Conservation (phyloP, 2,888 invertebrate genomes). For the Plagodis pulveraria region DNA sequence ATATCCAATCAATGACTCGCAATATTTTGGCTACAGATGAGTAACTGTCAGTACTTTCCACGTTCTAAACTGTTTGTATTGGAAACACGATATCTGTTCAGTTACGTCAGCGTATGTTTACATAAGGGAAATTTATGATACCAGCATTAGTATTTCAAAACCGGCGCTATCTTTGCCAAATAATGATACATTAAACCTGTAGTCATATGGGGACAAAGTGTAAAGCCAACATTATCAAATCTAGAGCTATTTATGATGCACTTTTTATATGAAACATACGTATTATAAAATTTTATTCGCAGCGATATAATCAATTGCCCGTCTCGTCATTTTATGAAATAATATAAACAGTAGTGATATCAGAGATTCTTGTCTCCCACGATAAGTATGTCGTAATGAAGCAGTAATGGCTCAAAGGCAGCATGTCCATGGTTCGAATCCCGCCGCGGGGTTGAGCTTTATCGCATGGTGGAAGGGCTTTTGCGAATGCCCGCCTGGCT, state of each 20-base stretch:
- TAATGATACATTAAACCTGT: conserved; percentile 8
- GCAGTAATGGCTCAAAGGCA: too few species aligned
- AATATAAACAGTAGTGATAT: too few species aligned
- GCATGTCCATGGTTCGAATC: too few species aligned
- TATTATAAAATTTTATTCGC: too few species aligned
- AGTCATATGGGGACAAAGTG: conserved; percentile 8
- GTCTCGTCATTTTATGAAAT: too few species aligned
- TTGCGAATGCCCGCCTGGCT: too few species aligned
- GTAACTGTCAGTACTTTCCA: background rate
- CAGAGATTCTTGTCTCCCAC: too few species aligned
- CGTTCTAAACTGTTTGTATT: conserved; percentile 1
- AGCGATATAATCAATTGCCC: too few species aligned
- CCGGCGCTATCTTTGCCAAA: conserved; percentile 15
- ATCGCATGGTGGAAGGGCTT: too few species aligned
- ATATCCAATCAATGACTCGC: background rate
- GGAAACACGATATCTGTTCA: conserved; percentile 5
- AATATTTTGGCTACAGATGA: background rate
- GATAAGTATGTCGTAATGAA: too few species aligned
- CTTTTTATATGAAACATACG: too few species aligned
- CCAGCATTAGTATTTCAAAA: conserved; percentile 14
- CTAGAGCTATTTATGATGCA: conserved; percentile 8
- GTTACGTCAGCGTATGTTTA: conserved; percentile 14
- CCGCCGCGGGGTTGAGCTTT: too few species aligned
- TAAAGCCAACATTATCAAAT: conserved; percentile 14
- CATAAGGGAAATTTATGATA: conserved; percentile 11